Percentiles rank a stretch among this genome's conserved stretches.
phyloP scores from a whole-genome alignment of 2,888 invertebrate species.

The Atherix ibis region DNA sequence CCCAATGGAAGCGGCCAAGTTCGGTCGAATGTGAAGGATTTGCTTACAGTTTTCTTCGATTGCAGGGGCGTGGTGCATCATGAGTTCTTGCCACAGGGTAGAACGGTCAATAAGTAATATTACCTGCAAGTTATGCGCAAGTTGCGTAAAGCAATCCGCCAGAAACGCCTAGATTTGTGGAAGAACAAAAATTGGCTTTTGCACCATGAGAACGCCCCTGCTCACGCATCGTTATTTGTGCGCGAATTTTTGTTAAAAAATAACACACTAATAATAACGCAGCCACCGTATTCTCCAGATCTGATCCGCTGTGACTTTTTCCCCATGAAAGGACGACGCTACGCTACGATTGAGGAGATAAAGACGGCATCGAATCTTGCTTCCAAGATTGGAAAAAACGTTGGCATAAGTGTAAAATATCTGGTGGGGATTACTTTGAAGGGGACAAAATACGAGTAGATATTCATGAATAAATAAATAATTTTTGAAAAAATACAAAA shows the following conservation, averaged over 20 bases:
- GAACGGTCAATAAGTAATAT: constrained; percentile 1
- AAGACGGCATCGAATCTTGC: too few relatives aligned
- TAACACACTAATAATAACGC: background rate
- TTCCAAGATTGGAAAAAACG: too few relatives aligned
- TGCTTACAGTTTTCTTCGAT: background rate
- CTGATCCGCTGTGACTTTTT: background rate
- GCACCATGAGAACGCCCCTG: background rate
- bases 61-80: background rate
- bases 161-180: constrained; percentile 1
- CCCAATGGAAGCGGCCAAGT: too few relatives aligned
- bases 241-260: background rate
- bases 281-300: constrained; percentile 2
- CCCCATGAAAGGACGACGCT: too few relatives aligned
- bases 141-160: background rate
- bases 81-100: background rate
- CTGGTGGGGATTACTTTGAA: too few relatives aligned
- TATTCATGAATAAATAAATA: too few relatives aligned
- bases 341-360: too few relatives aligned
- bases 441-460: too few relatives aligned
- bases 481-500: too few relatives aligned
- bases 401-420: too few relatives aligned
- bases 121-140: background rate
- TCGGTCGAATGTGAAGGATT: too few relatives aligned
- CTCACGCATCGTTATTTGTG: background rate
- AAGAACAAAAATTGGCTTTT: constrained; percentile 1